These are phyloP conservation scores for fruit fly (Drosophila melanogaster) DNA, from an alignment of 1,140 invertebrate species.

Conservation along the genomic window DNA sequence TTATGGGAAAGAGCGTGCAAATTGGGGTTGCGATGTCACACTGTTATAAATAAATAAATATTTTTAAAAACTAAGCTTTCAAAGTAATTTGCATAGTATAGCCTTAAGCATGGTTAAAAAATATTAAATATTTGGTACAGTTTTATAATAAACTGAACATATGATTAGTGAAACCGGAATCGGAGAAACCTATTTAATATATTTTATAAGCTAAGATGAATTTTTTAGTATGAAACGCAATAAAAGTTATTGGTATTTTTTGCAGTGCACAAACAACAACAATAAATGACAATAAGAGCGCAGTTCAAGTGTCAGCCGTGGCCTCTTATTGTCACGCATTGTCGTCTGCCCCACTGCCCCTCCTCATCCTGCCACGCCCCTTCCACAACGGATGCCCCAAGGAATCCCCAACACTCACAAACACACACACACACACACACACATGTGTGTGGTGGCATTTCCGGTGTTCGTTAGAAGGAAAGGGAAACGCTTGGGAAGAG, in stretches of 20 bases:
- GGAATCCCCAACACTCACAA: conserved; percentile 57
- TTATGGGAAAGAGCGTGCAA: conserved; percentile 76
- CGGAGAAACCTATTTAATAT: no score
- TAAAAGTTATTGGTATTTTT: conserved; percentile 4
- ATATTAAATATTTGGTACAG: no score
- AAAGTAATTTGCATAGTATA: no score
- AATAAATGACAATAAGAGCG: conserved; percentile 82
- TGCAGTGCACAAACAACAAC: conserved; percentile 41
- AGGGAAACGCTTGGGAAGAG: conserved; percentile 42
- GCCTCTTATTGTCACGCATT: conserved; percentile 81
- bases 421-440: conserved; percentile 22
- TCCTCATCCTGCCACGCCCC: conserved; percentile 6
- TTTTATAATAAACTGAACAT: no score
- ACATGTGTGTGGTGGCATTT: conserved; percentile 73
- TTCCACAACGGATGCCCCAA: conserved; percentile 66
- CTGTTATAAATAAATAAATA: not conserved
- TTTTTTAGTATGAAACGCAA: no score
- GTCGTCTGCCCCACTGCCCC: conserved; percentile 39
- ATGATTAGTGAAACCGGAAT: no score
- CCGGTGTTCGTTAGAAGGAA: conserved; percentile 62
- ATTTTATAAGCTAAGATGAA: no score
- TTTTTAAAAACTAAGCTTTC: not conserved
- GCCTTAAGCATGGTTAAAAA: no score
- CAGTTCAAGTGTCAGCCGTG: conserved; percentile 81
- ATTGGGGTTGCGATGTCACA: conserved; percentile 66